Base-by-base conservation (phyloP, 2,888 invertebrate species). In the Protonemura montana region DNA sequence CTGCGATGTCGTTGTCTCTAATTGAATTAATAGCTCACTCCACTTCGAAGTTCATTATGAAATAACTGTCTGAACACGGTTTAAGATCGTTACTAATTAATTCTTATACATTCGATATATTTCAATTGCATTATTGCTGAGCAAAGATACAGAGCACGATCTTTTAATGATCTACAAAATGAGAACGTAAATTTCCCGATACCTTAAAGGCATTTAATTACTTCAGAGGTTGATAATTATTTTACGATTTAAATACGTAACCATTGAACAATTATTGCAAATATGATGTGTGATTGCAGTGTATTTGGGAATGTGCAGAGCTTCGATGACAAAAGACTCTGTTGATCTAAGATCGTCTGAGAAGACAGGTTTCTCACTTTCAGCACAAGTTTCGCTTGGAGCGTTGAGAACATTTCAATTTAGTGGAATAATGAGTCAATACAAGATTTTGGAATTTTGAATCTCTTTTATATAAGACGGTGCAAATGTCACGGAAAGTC, bases 11-110 rank as follows among this genome's bases (percentile, higher is more conserved):
- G 59, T 21, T 59, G 59, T 59, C 59, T 59, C 13, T 59, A 59
- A 59, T 59, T 59, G 59, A 59, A 59, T 59, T 59, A 59, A 59
- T 59, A 59, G 59, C 59, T 59, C 59, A 59, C 59, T 59, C 21
- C 59, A 59, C 59, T 3, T 59, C 59, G 13, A 59, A 59, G 59
- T 59, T 59, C 59, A 59, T 59, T 59, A 59, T 59, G 59, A 59
- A 59, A 59, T 21, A 13, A 59, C 13, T 21, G 59, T 59, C 59
- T 59, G 21, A 59, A 59, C 59, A 59, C 59, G 59, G 59, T 21
- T 16, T 59, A 7, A 59, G 59, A 59, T 59, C 59, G 59, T 1
- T 59, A 21, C 59, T 59, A 59, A 59, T 59, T 59, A 59, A 59
- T 59, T 59, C 59, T 21, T 59, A n/a, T 59, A 21, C 59, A 59